Conservation (phyloP, 2,888 invertebrate genomes). For the Calephelis perditalis region DNA sequence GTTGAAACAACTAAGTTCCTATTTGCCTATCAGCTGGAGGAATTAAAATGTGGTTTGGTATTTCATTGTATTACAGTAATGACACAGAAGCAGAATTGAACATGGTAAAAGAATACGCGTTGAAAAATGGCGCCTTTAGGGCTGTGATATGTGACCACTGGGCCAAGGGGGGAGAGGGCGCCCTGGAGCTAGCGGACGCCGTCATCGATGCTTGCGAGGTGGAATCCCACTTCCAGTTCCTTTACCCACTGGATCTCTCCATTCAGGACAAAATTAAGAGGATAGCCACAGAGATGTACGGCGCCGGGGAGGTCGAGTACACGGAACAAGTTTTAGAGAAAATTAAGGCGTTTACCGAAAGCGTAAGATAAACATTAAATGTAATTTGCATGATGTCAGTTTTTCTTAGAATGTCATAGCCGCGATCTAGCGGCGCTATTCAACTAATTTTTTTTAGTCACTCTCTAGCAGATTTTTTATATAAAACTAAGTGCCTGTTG, state of each 20-base stretch:
- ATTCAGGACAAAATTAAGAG: conserved; percentile 91
- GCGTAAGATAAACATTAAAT: conserved; percentile 68
- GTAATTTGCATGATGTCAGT: no score
- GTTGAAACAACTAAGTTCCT: no score
- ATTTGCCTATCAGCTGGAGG: no score
- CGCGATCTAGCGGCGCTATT: no score
- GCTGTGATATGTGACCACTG: conserved; percentile 95
- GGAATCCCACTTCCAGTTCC: conserved; percentile 79
- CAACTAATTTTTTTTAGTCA: no score
- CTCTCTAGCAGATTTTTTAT: no score
- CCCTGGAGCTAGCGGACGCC: conserved; percentile 89
- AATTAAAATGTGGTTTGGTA: no score
- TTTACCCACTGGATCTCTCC: conserved; percentile 84
- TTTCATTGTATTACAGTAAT: conserved; percentile 72
- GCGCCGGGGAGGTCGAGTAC: conserved; percentile 91
- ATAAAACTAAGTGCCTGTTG: no score
- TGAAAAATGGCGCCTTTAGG: conserved; percentile 89
- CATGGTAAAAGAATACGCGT: conserved; percentile 84
- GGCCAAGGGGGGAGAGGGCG: conserved; percentile 93
- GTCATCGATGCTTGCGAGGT: conserved; percentile 87
- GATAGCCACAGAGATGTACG: conserved; percentile 96
- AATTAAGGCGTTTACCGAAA: conserved; percentile 83
- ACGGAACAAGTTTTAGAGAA: conserved; percentile 83
- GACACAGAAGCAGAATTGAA: conserved; percentile 92
- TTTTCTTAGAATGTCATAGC: no score